Conservation (phyloP, 2,113 vertebrate genomes). For the Eretmochelys imbricata region DNA sequence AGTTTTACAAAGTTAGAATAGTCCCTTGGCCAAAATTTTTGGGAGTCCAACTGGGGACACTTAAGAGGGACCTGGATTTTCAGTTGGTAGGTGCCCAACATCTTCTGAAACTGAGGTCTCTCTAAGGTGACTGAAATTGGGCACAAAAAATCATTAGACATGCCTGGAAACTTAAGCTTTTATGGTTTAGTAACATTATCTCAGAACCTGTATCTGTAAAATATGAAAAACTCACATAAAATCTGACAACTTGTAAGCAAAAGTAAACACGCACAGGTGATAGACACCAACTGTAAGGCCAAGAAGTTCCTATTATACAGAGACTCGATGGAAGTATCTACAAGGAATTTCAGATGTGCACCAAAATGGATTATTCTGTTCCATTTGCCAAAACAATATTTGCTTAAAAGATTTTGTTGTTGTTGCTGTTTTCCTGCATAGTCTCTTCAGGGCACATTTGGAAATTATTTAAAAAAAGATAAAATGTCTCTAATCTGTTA, state of each 20-base stretch:
- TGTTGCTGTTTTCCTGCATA: background rate
- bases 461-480: slow-evolving; percentile 77
- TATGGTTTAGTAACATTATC: slow-evolving; percentile 44
- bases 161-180: background rate
- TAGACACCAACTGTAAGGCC: background rate
- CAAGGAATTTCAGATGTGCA: background rate
- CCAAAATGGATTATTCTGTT: background rate
- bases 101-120: background rate
- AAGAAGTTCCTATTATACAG: slow-evolving; percentile 7
- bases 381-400: background rate
- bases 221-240: slow-evolving; percentile 36
- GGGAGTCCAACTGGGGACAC: background rate
- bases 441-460: slow-evolving; percentile 75
- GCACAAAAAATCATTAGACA: slow-evolving; percentile 16
- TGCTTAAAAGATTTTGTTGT: background rate
- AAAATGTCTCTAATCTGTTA: slow-evolving; percentile 80
- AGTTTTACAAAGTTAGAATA: background rate
- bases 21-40: background rate
- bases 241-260: background rate
- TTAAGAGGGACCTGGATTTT: background rate
- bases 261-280: background rate
- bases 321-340: background rate
- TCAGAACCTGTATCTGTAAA: background rate
- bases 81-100: background rate
- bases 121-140: slow-evolving; percentile 2